Percentiles rank a stretch among this genome's conserved stretches.
phyloP scores from a whole-genome alignment of 2,113 vertebrate species.

The Toxotes jaculatrix region DNA sequence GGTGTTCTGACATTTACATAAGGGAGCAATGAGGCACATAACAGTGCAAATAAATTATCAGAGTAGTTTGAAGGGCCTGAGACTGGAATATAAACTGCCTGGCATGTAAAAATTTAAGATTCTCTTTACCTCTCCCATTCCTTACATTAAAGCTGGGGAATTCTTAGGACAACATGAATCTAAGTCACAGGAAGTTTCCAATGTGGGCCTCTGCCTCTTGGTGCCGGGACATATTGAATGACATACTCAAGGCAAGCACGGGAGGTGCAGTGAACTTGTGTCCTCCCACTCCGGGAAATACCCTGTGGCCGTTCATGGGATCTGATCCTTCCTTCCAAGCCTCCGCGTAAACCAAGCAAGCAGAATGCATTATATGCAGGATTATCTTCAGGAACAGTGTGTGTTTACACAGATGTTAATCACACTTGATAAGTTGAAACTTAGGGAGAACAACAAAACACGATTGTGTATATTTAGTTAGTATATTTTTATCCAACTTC shows the following conservation, averaged over 20 bases:
- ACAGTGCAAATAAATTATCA: conserved; percentile 47
- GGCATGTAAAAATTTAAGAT: conserved; percentile 12
- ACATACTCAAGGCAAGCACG: conserved; percentile 60
- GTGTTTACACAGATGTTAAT: conserved; percentile 79
- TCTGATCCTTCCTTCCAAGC: conserved; percentile 64
- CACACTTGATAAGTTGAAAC: conserved; percentile 57
- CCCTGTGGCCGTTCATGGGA: conserved; percentile 67
- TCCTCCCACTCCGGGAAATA: conserved; percentile 75
- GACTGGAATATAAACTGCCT: conserved; percentile 14
- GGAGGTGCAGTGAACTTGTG: conserved; percentile 69
- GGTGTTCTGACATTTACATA: conserved; percentile 43
- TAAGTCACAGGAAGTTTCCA: conserved; percentile 67
- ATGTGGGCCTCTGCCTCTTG: conserved; percentile 59
- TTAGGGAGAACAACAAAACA: conserved; percentile 28
- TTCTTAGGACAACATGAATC: conserved; percentile 50
- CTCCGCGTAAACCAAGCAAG: conserved; percentile 56
- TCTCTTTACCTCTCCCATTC: conserved; percentile 37
- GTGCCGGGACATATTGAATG: conserved; percentile 75
- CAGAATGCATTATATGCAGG: conserved; percentile 57
- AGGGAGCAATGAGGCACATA: conserved; percentile 42
- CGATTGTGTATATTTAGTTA: conserved; percentile 22
- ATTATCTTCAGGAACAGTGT: conserved; percentile 75
- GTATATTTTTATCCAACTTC: conserved; percentile 18
- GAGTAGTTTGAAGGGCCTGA: conserved; percentile 19
- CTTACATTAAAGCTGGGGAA: conserved; percentile 45